Evolutionary conservation across 2,113 vertebrate species (phyloP), one percentile per base, ranked within the genome.

Genomic region (Pipa parva): DNA sequence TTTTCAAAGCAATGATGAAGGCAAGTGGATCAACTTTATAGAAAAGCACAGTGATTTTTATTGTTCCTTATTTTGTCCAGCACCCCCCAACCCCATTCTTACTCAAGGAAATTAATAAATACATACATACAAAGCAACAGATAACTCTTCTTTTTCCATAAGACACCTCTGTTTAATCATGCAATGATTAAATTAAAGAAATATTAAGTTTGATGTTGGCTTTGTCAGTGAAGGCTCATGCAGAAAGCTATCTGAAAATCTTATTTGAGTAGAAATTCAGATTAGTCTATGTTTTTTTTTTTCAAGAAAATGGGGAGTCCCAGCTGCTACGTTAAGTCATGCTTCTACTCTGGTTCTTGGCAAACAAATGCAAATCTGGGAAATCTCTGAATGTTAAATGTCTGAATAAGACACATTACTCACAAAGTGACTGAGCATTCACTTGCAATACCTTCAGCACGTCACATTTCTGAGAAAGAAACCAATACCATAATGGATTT

Each of bases 361-460:
- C 80, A 84, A 84, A 84, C 68, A 79, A 51, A 75, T 49, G 72
- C 4, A 8, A 79, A 74, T 75, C 76, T 76, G 76, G 73, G 81
- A 81, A 86, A n/a, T n/a, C n/a, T n/a, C n/a, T n/a, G n/a, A n/a
- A n/a, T n/a, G n/a, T n/a, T n/a, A n/a, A n/a, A n/a, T n/a, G n/a
- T n/a, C n/a, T n/a, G 74, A 4, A 39, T 62, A 65, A 67, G 65
- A 78, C 76, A 81, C 77, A 76, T 73, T 67, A 75, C 69, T 64
- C 72, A 66, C 12, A 20, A 71, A 54, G 39, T 52, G 15, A 20
- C 68, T 75, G 55, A 66, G 12, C 15, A 73, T 24, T 56, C 37
- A 20, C 26, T n/a, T n/a, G n/a, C n/a, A n/a, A n/a, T n/a, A n/a
- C 58, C 2, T 22, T 45, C 72, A 60, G 66, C 59, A 77, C 59